Conservation (phyloP, 1,140 invertebrate species). For the Cydia amplana region DNA sequence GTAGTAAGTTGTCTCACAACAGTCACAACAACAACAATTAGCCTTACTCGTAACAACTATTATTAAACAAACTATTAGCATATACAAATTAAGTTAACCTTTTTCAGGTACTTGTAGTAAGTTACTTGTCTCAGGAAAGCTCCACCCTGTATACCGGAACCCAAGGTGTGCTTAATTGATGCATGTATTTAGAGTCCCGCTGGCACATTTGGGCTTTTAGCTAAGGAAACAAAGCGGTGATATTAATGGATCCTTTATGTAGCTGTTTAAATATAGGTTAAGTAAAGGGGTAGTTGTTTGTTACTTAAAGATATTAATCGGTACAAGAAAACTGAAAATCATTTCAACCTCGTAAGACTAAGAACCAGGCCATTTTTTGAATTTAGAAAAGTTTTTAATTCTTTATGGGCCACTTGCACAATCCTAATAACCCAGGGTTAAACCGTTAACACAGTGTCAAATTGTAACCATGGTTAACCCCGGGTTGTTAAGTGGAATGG, state of each 20-base stretch:
- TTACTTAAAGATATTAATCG: neutral
- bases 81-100: too few species aligned
- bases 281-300: neutral
- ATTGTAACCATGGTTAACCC: too few species aligned
- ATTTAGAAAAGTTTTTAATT: too few species aligned
- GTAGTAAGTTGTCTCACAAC: neutral
- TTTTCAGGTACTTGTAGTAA: neutral
- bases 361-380: too few species aligned
- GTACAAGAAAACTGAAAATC: neutral
- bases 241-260: neutral
- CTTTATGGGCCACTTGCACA: too few species aligned
- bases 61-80: too few species aligned
- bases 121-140: neutral
- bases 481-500: too few species aligned
- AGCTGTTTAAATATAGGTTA: neutral
- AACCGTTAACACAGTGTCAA: too few species aligned
- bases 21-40: too few species aligned
- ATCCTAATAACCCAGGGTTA: too few species aligned
- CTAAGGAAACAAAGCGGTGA: neutral
- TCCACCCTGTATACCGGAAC: neutral
- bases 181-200: neutral
- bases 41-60: too few species aligned
- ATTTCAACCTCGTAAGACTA: too few species aligned
- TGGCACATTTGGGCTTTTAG: neutral
- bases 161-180: conserved; percentile 7